A percentile compares a stretch with the other conserved stretches of the same genome.
Conservation (phyloP, 2,797 vertebrate genomes). For the Cetoscarus ocellatus region DNA sequence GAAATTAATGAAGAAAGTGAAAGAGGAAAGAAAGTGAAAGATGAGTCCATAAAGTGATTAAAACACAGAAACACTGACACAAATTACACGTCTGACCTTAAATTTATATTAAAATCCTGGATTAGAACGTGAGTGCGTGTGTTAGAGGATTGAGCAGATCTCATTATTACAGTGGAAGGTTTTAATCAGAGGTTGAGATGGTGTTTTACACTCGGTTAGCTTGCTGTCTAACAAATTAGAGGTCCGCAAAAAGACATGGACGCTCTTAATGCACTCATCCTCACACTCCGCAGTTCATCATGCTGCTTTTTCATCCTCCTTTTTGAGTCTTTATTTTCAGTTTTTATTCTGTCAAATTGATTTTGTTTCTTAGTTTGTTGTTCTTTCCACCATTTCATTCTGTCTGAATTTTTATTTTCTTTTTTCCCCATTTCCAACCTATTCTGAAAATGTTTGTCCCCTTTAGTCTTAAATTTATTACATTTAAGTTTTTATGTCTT, state of each 20-base stretch:
- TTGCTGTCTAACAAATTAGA: slow-evolving; percentile 57
- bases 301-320: not conserved
- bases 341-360: not conserved
- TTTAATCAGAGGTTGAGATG: slow-evolving; percentile 75
- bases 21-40: not conserved
- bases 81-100: slow-evolving; percentile 63
- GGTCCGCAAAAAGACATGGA: slow-evolving; percentile 29
- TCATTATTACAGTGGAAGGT: slow-evolving; percentile 73
- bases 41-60: slow-evolving; percentile 46
- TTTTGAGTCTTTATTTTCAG: not conserved
- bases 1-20: not conserved
- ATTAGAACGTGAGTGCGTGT: slow-evolving; percentile 39
- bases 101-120: slow-evolving; percentile 46
- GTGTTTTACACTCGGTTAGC: slow-evolving; percentile 74
- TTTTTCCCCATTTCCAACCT: no score
- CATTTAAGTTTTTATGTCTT: no score
- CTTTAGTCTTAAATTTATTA: no score
- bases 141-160: slow-evolving; percentile 69
- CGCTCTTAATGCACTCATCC: slow-evolving; percentile 30
- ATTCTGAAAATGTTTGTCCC: no score
- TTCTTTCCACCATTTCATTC: no score
- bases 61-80: slow-evolving; percentile 42
- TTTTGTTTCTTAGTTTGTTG: no score
- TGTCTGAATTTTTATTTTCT: no score
- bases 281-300: not conserved